Percentiles rank a stretch among this genome's conserved stretches.
phyloP scores from a whole-genome alignment of 2,797 vertebrate genomes.

The Alcedo atthis region DNA sequence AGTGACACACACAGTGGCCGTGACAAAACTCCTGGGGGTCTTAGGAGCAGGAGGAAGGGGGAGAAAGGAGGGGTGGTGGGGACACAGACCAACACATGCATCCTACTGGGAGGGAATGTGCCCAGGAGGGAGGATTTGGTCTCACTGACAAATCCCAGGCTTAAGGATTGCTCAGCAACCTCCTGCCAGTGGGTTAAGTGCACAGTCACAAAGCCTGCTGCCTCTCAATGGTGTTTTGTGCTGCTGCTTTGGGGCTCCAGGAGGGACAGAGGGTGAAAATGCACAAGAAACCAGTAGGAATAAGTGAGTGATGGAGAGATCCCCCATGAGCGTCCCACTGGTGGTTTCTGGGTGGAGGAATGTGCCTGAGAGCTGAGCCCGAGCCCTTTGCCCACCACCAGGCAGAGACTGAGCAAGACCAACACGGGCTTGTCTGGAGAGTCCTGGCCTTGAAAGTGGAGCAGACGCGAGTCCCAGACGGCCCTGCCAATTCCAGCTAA shows the following conservation, averaged over 20 bases:
- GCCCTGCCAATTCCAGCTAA: conserved; percentile 24
- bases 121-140: neutral
- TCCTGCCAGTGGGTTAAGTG: neutral
- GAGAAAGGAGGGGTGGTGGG: neutral
- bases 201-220: neutral
- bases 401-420: neutral
- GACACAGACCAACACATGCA: neutral
- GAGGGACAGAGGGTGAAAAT: neutral
- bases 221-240: fast-evolving
- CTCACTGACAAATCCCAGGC: neutral
- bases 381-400: fast-evolving
- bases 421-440: neutral
- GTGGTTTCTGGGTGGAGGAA: neutral
- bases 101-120: neutral
- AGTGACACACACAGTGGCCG: neutral
- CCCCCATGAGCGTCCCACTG: neutral
- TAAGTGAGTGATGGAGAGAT: neutral
- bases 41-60: neutral
- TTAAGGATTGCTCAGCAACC: neutral
- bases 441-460: neutral
- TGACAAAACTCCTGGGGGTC: neutral
- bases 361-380: fast-evolving
- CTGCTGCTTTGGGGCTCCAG: neutral
- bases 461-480: neutral
- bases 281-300: neutral